Evolutionary conservation across 2,113 vertebrate species (phyloP).

Genomic region (Phoxinus phoxinus): DNA sequence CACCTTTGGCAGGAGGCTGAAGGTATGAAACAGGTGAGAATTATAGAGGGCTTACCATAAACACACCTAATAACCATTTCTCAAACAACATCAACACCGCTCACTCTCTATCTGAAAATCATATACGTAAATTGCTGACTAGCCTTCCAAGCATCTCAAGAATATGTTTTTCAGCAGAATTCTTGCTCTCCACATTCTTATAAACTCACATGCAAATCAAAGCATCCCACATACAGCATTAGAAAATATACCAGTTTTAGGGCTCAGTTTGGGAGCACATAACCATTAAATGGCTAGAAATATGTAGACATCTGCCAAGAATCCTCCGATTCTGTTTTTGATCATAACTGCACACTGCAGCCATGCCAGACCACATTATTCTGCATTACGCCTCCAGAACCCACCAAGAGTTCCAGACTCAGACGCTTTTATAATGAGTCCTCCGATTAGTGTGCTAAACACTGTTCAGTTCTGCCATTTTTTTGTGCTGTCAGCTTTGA

Average conservation of each 20-base stretch:
- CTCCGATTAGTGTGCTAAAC: conserved; percentile 19
- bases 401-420: conserved; percentile 28
- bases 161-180: conserved; percentile 17
- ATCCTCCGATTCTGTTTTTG: conserved; percentile 53
- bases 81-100: conserved; percentile 2
- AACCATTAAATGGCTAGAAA: conserved; percentile 51
- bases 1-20: conserved; percentile 89
- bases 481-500: conserved; percentile 31
- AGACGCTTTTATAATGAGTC: conserved; percentile 44
- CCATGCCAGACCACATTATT: conserved; percentile 54
- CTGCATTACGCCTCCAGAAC: conserved; percentile 46
- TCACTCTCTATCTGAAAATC: not conserved
- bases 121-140: not conserved
- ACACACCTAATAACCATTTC: not conserved
- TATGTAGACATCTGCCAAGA: conserved; percentile 54
- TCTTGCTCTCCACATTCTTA: conserved; percentile 31
- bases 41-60: conserved; percentile 30
- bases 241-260: conserved; percentile 46
- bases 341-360: conserved; percentile 53
- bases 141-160: conserved; percentile 38
- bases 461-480: not conserved
- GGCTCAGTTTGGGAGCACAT: conserved; percentile 46
- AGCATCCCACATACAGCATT: conserved; percentile 37
- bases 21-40: conserved; percentile 55
- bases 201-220: conserved; percentile 40